A percentile compares a stretch with the other conserved stretches of the same genome.
Conservation (phyloP, 2,113 vertebrate genomes). For the Ictalurus punctatus region DNA sequence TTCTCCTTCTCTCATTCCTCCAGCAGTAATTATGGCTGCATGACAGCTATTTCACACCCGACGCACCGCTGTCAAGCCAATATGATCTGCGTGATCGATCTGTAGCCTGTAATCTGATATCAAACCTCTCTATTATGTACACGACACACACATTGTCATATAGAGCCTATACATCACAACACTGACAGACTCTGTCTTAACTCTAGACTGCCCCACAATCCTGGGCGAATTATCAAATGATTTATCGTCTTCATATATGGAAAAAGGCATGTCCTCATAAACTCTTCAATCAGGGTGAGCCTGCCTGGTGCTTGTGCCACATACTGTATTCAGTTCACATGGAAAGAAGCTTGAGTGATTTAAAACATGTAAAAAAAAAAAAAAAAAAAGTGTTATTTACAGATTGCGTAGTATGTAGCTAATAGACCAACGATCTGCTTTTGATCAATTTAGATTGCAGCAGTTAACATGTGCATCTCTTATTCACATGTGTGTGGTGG, state of each 20-base stretch:
- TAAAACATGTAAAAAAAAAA: background rate
- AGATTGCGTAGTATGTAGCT: background rate
- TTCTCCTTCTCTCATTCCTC: conserved; percentile 21
- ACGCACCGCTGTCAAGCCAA: conserved; percentile 17
- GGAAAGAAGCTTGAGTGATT: background rate
- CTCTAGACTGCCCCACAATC: background rate
- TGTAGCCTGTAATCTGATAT: conserved; percentile 51
- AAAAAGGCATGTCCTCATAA: background rate
- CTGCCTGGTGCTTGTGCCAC: background rate
- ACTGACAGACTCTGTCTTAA: background rate
- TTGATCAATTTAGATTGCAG: background rate
- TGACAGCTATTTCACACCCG: conserved; percentile 34
- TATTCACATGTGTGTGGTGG: no score
- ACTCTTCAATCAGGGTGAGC: background rate
- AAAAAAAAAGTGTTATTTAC: background rate
- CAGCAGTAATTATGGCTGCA: conserved; percentile 20
- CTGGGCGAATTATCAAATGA: background rate
- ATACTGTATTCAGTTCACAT: background rate
- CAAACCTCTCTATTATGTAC: conserved; percentile 54
- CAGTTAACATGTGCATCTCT: background rate
- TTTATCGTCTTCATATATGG: background rate
- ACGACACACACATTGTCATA: background rate
- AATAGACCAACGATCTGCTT: background rate
- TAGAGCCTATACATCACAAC: conserved; percentile 8
- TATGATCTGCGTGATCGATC: conserved; percentile 25